phyloP scores from a whole-genome alignment of 2,888 invertebrate species.

The Orthosia cruda region DNA sequence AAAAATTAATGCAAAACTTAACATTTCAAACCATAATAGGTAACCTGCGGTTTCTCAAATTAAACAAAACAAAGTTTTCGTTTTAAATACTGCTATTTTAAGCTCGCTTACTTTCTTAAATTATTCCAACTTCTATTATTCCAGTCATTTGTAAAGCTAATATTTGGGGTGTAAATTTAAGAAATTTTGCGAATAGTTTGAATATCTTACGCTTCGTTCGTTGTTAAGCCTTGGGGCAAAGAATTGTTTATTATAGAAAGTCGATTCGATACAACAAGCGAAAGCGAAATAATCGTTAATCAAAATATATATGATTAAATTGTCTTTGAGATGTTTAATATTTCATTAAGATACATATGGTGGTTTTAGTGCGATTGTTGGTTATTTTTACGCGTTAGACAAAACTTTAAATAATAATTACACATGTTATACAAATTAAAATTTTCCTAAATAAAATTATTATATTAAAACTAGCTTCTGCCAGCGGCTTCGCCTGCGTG shows the following conservation, averaged over 20 bases:
- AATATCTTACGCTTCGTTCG: constrained; percentile 28
- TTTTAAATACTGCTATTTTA: constrained; percentile 37
- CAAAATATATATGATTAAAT: too few species aligned
- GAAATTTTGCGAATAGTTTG: constrained; percentile 53
- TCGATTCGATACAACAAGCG: fast-evolving
- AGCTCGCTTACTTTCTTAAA: constrained; percentile 18
- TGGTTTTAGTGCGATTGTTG: too few species aligned
- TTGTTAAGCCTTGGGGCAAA: background rate
- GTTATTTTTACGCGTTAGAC: too few species aligned
- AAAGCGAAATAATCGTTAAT: too few species aligned
- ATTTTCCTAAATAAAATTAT: too few species aligned
- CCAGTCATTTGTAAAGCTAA: constrained; percentile 54
- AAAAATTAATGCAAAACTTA: background rate
- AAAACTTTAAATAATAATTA: too few species aligned
- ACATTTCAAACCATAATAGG: background rate
- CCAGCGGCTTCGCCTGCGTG: too few species aligned
- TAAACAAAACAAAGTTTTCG: constrained; percentile 36
- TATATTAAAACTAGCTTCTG: too few species aligned
- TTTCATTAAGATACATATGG: too few species aligned
- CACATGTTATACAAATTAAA: too few species aligned
- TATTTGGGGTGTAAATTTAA: constrained; percentile 55
- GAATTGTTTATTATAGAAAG: background rate
- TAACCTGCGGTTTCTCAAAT: constrained; percentile 7
- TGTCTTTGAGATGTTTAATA: too few species aligned
- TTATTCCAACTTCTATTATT: constrained; percentile 53